Evolutionary conservation across 1,140 invertebrate genomes (phyloP).

Genomic region (Bombus fervidus): DNA sequence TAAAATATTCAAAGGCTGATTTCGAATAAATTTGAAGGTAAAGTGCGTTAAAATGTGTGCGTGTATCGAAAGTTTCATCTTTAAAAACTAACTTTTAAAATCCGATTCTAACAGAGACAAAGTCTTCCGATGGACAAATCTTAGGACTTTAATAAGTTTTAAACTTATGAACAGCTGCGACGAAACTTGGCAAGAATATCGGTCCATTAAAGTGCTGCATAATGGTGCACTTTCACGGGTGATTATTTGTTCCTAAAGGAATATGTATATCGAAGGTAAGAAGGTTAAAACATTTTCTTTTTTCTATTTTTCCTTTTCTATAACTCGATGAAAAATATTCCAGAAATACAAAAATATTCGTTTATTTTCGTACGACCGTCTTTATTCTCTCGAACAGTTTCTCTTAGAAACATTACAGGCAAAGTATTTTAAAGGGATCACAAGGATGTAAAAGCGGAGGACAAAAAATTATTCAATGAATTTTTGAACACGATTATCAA

Average conservation of each 20-base stretch:
- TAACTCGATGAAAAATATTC: neutral
- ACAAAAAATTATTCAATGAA: too few species aligned
- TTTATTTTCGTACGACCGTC: neutral
- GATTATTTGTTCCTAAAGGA: neutral
- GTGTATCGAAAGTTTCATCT: neutral
- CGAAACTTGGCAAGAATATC: conserved; percentile 23
- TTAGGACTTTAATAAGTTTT: conserved; percentile 15
- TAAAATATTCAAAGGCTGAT: neutral
- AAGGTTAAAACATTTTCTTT: too few species aligned
- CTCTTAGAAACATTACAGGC: too few species aligned
- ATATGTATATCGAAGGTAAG: neutral
- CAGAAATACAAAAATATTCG: neutral
- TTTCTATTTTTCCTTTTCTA: neutral
- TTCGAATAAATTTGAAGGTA: neutral
- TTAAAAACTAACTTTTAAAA: conserved; percentile 23
- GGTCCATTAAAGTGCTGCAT: conserved; percentile 4
- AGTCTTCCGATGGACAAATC: conserved; percentile 15
- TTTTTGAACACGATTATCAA: too few species aligned
- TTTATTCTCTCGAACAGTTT: too few species aligned
- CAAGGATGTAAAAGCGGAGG: too few species aligned
- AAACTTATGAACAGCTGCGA: conserved; percentile 5
- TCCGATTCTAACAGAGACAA: conserved; percentile 15
- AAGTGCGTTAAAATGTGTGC: neutral
- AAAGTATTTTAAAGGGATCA: too few species aligned
- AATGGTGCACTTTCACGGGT: neutral